Base-by-base conservation (phyloP, 2,113 vertebrate species). In the Micronycteris hirsuta region DNA sequence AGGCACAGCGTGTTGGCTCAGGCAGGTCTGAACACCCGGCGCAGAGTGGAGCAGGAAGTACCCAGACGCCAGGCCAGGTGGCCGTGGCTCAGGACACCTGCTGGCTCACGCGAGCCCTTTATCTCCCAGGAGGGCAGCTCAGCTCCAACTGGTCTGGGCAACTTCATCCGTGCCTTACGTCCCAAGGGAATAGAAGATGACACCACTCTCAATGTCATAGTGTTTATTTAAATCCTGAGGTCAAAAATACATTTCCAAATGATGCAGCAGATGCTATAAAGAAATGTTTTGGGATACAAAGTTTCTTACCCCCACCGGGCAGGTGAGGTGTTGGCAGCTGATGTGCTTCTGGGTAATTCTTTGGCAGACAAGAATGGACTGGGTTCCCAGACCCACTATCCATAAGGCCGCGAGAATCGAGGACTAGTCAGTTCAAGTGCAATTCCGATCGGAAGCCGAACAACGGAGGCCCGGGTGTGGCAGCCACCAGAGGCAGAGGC, bases 181-280 rank as follows among this genome's bases (percentile, higher is more conserved):
- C 73, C 43, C n/a, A 3, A 2, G 7, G 33, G 47, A 90, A 73
- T 15, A 33, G 81, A 71, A 82, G 65, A 56, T 7, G n/a, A 89
- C 3, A 8, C n/a, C 28, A 7, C 47, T 85, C 1, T 6, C 45
- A 94, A 19, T 10, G 77, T 97, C 65, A 97, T 0, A 97, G 93
- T 97, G 87, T 96, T 98, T 98, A 98, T 98, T 98, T 95, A 97
- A 98, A 97, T 98, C 97, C 97, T 98, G 97, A 98, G 98, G 96
- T 98, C 90, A 92, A 93, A 86, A 92, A 73, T 56, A 81, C 36
- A 74, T 67, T 49, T 90, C 81, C 80, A 68, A 92, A 90, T 2
- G 61, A 92, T 33, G 28, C 8, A 90, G 91, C 85, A 93, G 77
- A 68, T 9, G 52, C 65, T 78, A 70, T 68, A 94, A 96, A 95